Percentiles rank a stretch among this genome's conserved stretches.
Conservation (phyloP, 2,888 invertebrate species). For the Latrodectus elegans region DNA sequence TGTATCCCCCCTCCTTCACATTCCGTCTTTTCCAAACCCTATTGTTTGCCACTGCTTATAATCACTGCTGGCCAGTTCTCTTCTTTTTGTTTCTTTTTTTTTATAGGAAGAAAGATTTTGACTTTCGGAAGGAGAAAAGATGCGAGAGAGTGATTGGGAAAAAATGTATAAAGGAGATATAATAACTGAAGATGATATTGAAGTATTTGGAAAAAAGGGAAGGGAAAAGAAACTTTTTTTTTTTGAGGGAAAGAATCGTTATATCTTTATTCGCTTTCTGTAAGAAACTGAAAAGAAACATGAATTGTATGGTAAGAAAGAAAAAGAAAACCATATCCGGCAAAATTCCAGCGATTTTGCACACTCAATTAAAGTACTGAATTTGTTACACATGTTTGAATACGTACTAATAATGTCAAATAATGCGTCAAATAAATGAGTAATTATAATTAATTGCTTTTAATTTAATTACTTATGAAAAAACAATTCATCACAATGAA, state of each 20-base stretch:
- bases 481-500: no score
- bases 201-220: constrained; percentile 6
- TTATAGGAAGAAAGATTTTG: constrained; percentile 28
- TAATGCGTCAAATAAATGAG: no score
- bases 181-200: constrained; percentile 46
- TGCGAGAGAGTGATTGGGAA: constrained; percentile 47
- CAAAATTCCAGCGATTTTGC: no score
- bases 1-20: constrained; percentile 7
- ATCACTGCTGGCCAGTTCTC: constrained; percentile 65
- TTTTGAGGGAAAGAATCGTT: constrained; percentile 18
- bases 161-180: constrained; percentile 67
- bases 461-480: no score
- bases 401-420: no score
- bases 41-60: constrained; percentile 68
- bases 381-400: no score
- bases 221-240: not conserved
- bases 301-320: not conserved
- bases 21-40: constrained; percentile 40
- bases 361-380: no score
- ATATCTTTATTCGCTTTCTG: constrained; percentile 37
- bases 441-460: no score
- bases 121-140: constrained; percentile 32
- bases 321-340: no score
- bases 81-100: constrained; percentile 27
- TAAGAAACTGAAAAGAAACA: not conserved